Conservation (phyloP, 1,140 invertebrate genomes). For the Homarus americanus region DNA sequence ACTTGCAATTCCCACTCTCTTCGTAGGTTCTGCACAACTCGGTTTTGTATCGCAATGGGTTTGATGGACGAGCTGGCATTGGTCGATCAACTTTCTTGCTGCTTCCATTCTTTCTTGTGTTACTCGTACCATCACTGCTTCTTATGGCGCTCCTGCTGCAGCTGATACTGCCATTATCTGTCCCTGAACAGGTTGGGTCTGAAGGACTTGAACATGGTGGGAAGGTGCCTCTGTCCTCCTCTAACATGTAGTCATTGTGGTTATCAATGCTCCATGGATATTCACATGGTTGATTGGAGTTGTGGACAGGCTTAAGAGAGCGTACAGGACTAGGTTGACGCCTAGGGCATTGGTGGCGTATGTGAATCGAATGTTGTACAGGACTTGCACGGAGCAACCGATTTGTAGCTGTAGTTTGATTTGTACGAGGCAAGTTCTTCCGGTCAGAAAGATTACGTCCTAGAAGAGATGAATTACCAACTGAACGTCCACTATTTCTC, state of each 20-base stretch:
- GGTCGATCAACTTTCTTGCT: constrained; percentile 16
- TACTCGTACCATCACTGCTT: not conserved
- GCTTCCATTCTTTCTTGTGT: not conserved
- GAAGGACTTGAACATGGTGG: not conserved
- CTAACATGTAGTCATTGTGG: not conserved
- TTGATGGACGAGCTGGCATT: constrained; percentile 27
- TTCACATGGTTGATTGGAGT: not conserved
- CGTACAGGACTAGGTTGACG: not conserved
- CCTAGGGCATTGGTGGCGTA: too few species aligned
- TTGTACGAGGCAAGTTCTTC: not conserved
- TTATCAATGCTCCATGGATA: not conserved
- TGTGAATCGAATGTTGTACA: too few species aligned
- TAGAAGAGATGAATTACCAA: not conserved
- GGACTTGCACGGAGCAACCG: too few species aligned
- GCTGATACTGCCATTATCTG: not conserved
- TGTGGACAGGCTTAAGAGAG: not conserved
- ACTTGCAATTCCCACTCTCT: constrained; percentile 37
- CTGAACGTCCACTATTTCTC: not conserved
- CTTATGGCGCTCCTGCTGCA: not conserved
- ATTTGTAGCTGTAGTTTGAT: not conserved
- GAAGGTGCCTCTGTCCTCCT: not conserved
- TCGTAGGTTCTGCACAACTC: constrained; percentile 50
- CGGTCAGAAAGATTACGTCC: not conserved
- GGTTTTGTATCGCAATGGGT: constrained; percentile 49
- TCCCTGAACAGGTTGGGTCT: not conserved